These are phyloP conservation scores for human (Homo sapiens) DNA, from an alignment of 2,113 vertebrate species.

Conservation along the genomic window DNA sequence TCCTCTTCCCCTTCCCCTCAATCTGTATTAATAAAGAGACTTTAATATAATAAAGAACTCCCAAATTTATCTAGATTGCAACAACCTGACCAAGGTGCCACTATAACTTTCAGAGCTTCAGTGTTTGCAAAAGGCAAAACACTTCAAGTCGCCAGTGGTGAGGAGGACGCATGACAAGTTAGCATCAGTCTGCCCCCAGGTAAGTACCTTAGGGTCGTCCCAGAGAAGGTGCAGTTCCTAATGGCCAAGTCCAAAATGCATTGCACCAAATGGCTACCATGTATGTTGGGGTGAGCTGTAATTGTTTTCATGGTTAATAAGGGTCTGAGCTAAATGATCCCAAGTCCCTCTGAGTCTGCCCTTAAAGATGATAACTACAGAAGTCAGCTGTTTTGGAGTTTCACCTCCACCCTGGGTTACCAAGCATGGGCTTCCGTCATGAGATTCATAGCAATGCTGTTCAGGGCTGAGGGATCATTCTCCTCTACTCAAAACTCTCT, in stretches of 20 bases:
- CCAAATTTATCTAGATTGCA: accelerated
- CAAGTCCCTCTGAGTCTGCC: background rate
- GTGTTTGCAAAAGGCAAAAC: background rate
- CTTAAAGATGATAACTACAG: background rate
- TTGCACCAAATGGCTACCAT: accelerated
- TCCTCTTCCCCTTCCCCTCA: background rate
- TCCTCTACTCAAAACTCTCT: too few species aligned
- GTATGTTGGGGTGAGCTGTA: background rate
- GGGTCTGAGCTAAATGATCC: background rate
- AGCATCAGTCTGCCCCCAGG: background rate
- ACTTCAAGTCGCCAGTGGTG: background rate
- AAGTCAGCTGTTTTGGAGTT: background rate
- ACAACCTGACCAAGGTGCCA: background rate
- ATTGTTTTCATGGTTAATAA: background rate
- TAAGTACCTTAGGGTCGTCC: background rate
- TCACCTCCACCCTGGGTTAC: too few species aligned
- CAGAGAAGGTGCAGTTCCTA: accelerated
- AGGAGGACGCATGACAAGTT: background rate
- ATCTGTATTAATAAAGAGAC: background rate
- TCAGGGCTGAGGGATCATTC: background rate
- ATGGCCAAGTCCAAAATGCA: background rate
- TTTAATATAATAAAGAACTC: background rate
- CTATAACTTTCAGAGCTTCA: background rate
- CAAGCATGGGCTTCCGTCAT: background rate
- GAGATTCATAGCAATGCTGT: background rate